phyloP scores from a whole-genome alignment of 2,888 invertebrate species.

The Acrocyrtus sp. region DNA sequence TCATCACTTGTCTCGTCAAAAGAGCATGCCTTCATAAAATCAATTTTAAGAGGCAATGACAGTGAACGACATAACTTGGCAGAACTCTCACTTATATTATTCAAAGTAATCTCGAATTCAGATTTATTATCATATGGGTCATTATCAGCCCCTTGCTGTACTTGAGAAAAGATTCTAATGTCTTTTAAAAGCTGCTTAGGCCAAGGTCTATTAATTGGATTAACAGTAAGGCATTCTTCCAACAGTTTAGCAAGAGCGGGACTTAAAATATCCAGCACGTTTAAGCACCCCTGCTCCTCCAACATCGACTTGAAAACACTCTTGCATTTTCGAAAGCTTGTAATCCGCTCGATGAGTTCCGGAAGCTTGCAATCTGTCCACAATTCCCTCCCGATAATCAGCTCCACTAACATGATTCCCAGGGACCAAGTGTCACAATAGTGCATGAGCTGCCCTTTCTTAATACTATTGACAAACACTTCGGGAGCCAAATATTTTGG shows the following conservation, averaged over 20 bases:
- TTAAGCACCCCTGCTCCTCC: constrained; percentile 79
- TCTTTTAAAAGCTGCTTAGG: constrained; percentile 58
- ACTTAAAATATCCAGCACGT: constrained; percentile 67
- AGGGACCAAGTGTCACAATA: constrained; percentile 87
- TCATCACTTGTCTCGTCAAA: constrained; percentile 24
- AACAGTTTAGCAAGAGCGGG: constrained; percentile 52
- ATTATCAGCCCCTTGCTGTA: background rate
- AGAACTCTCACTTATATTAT: constrained; percentile 13
- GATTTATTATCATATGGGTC: constrained; percentile 9
- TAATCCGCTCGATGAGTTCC: constrained; percentile 78
- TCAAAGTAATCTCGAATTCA: constrained; percentile 13
- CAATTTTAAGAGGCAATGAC: constrained; percentile 29
- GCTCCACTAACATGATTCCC: constrained; percentile 88
- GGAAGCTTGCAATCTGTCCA: constrained; percentile 81
- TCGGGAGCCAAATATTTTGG: constrained; percentile 86
- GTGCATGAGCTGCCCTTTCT: constrained; percentile 67
- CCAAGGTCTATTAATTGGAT: constrained; percentile 56
- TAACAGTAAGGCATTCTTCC: constrained; percentile 59
- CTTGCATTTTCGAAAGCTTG: constrained; percentile 73
- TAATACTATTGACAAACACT: constrained; percentile 74
- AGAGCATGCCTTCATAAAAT: constrained; percentile 39
- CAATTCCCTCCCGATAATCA: constrained; percentile 76
- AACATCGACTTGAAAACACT: constrained; percentile 75
- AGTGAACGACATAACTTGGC: constrained; percentile 30
- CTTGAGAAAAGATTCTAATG: constrained; percentile 47